Percentiles rank a stretch among this genome's conserved stretches.
Evolutionary conservation across 2,113 vertebrate species (phyloP).

Genomic region (Nesoenas mayeri): DNA sequence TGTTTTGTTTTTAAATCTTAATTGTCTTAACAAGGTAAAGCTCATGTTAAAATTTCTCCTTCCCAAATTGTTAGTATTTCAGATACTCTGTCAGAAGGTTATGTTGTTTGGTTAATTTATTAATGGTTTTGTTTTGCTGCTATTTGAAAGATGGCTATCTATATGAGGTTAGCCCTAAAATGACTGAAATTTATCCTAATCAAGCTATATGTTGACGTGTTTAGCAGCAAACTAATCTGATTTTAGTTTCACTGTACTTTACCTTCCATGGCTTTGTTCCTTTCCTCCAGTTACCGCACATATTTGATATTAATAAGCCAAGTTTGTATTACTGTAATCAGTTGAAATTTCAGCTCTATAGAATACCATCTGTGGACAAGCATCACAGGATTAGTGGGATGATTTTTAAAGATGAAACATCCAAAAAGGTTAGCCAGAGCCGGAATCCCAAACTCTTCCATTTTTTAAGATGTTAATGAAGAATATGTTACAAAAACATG

Average conservation of each 20-base stretch:
- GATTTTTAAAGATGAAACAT: neutral
- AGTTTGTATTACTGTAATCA: neutral
- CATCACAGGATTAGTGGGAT: neutral
- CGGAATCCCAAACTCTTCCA: neutral
- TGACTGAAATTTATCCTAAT: slow-evolving; percentile 28
- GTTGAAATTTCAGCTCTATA: neutral
- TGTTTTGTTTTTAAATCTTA: slow-evolving; percentile 21
- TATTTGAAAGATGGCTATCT: slow-evolving; percentile 21
- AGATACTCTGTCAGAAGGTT: slow-evolving; percentile 9
- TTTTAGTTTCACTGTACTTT: slow-evolving; percentile 18
- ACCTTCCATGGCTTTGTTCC: slow-evolving; percentile 18
- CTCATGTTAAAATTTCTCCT: slow-evolving; percentile 13
- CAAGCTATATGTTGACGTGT: slow-evolving; percentile 2
- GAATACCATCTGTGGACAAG: neutral
- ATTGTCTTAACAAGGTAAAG: slow-evolving; percentile 48
- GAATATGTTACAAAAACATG: neutral
- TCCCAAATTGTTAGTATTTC: slow-evolving; percentile 4
- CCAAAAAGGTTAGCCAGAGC: neutral
- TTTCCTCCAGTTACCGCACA: neutral
- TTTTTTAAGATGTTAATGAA: neutral
- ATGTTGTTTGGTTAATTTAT: slow-evolving; percentile 29
- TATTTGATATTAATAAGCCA: slow-evolving; percentile 8
- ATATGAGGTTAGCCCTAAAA: slow-evolving; percentile 25
- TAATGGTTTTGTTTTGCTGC: slow-evolving; percentile 27
- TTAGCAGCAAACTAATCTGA: slow-evolving; percentile 45